phyloP scores from a whole-genome alignment of 2,797 vertebrate species.

The Sebastes iracundus region DNA sequence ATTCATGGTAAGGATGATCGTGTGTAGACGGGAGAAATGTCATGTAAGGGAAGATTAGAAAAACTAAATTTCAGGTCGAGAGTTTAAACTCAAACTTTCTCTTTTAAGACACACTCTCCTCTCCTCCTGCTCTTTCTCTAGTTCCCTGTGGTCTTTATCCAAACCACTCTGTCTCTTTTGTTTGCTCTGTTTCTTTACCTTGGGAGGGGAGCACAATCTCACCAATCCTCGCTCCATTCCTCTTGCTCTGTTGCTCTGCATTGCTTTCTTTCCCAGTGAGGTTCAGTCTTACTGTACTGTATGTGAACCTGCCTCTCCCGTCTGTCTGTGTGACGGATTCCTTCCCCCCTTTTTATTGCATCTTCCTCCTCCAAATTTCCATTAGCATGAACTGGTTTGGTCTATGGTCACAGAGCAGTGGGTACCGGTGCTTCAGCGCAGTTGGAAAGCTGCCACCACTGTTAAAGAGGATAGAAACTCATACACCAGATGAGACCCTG shows the following conservation, averaged over 20 bases:
- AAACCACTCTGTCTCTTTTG: constrained; percentile 30
- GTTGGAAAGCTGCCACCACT: constrained; percentile 14
- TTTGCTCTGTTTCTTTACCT: constrained; percentile 66
- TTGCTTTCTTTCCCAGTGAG: constrained; percentile 25
- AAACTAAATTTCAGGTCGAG: neutral
- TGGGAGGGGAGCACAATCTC: constrained; percentile 38
- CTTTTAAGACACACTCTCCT: neutral
- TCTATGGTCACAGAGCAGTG: constrained; percentile 8
- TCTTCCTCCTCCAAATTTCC: constrained; percentile 22
- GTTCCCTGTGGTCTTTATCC: constrained; percentile 5
- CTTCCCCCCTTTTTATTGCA: constrained; percentile 6
- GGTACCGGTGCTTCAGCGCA: constrained; percentile 23
- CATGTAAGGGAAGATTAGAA: neutral
- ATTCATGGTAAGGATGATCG: neutral
- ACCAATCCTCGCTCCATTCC: constrained; percentile 27
- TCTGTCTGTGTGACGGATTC: constrained; percentile 9
- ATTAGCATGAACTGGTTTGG: constrained; percentile 16
- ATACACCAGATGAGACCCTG: constrained; percentile 40
- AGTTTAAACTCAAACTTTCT: neutral
- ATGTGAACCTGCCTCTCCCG: constrained; percentile 10
- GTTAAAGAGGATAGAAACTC: constrained; percentile 46
- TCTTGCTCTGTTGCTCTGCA: constrained; percentile 37
- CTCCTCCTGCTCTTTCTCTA: neutral
- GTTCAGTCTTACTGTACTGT: neutral
- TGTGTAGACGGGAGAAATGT: neutral